Conservation (phyloP, 2,797 vertebrate species). For the Sylvia borin region DNA sequence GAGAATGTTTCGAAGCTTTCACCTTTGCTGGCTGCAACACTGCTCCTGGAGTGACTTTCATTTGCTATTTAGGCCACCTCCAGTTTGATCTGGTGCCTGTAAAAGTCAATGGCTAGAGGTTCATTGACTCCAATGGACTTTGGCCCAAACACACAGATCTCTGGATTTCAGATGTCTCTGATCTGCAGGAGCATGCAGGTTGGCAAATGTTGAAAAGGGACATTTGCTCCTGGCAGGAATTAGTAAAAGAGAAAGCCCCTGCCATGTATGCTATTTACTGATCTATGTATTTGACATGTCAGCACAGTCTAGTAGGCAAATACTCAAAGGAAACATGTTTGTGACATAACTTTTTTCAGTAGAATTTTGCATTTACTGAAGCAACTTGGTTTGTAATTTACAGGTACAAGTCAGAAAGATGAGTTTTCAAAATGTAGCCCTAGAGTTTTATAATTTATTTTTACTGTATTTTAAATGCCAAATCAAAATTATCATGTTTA, state of each 20-base stretch:
- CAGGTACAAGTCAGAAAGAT: not conserved
- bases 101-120: not conserved
- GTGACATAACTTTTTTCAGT: constrained; percentile 1
- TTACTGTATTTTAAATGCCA: constrained; percentile 34
- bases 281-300: not conserved
- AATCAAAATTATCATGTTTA: constrained; percentile 31
- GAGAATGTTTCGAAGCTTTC: not conserved
- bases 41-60: not conserved
- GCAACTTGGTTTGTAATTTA: not conserved
- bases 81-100: not conserved
- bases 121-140: not conserved
- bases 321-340: not conserved
- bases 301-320: not conserved
- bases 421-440: not conserved
- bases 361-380: not conserved
- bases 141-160: not conserved
- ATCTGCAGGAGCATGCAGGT: not conserved
- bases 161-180: not conserved
- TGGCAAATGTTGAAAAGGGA: not conserved
- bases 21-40: not conserved
- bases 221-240: not conserved
- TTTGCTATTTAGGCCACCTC: not conserved
- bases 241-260: not conserved
- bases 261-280: not conserved
- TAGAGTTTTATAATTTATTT: constrained; percentile 17